Conservation (phyloP, 2,888 invertebrate genomes). For the Andrena dorsata region DNA sequence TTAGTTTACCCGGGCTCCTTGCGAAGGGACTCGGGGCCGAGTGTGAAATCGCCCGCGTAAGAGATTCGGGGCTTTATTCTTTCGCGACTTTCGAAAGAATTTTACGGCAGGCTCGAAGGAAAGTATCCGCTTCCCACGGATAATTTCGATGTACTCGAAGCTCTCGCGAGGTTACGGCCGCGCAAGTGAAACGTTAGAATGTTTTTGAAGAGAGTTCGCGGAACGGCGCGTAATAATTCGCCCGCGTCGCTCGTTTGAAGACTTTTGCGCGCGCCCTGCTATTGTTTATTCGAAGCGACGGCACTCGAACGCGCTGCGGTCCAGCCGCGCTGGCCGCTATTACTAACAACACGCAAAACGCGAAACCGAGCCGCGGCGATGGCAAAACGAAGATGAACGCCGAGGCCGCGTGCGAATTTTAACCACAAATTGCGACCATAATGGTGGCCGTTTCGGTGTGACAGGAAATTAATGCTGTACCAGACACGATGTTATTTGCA, state of each 20-base stretch:
- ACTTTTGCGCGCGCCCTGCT: not conserved
- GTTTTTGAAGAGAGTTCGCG: too few relatives aligned
- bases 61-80: not conserved
- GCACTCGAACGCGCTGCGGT: slow-evolving; percentile 39
- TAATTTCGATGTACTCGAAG: not conserved
- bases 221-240: not conserved
- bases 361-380: slow-evolving; percentile 42
- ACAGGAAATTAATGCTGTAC: slow-evolving; percentile 53
- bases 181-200: not conserved
- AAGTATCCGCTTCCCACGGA: not conserved
- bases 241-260: too few relatives aligned
- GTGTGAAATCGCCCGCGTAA: not conserved
- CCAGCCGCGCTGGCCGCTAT: slow-evolving; percentile 13
- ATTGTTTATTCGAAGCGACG: slow-evolving; percentile 36
- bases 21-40: not conserved
- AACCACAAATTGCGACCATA: slow-evolving; percentile 55
- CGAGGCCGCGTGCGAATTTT: slow-evolving; percentile 49
- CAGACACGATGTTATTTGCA: slow-evolving; percentile 37
- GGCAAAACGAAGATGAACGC: slow-evolving; percentile 54
- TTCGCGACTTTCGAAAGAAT: not conserved
- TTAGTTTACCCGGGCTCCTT: not conserved
- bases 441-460: slow-evolving; percentile 44
- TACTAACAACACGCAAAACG: slow-evolving; percentile 49
- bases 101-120: not conserved
- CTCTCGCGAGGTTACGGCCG: not conserved